Evolutionary conservation across 2,888 invertebrate species (phyloP), one percentile per base, ranked within the genome.

Genomic region (Copidosoma aretas): DNA sequence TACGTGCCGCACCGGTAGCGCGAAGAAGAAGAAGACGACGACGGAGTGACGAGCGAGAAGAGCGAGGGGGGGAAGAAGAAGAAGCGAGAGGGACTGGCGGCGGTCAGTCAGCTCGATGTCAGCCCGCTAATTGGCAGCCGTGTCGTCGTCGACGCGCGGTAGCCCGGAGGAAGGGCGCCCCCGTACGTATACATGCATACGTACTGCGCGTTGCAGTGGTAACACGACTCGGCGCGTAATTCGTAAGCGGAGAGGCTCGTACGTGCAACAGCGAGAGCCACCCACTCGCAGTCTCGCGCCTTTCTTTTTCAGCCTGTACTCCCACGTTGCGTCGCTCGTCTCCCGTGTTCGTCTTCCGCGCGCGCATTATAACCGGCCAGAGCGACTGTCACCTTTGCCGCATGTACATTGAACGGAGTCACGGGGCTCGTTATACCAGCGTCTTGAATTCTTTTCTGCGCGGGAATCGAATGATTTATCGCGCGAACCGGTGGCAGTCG

Each of bases 91-190:
- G 17, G 54, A 17, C n/a, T 46, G 62, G 43, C 72, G 74, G 78
- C 77, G 81, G 81, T 81, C 81, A 82, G 80, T 82, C 81, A 80
- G 81, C 75, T 79, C 79, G 79, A 80, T 81, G 81, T 82, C 82
- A 81, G 78, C 71, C 75, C 77, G 78, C 82, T 83, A 83, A 83
- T 83, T 83, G 82, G 82, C 82, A 82, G 79, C 80, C 81, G 78
- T 82, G 82, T 82, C 82, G 78, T 32, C 79, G 77, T 78, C 79
- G 78, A 79, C 77, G 60, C 46, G 8, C 22, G 52, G 19, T 14
- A 52, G 52, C 52, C n/a, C 19, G 46, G 17, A 22, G 25, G 1
- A 49, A 24, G 17, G n/a, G 41, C 41, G 32, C n/a, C 39, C 2
- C 21, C 24, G 78, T 74, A 46, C 12, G 3, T 53, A 19, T 19